Evolutionary conservation across 2,113 vertebrate species (phyloP).

Genomic region (Opisthocomus hoazin): DNA sequence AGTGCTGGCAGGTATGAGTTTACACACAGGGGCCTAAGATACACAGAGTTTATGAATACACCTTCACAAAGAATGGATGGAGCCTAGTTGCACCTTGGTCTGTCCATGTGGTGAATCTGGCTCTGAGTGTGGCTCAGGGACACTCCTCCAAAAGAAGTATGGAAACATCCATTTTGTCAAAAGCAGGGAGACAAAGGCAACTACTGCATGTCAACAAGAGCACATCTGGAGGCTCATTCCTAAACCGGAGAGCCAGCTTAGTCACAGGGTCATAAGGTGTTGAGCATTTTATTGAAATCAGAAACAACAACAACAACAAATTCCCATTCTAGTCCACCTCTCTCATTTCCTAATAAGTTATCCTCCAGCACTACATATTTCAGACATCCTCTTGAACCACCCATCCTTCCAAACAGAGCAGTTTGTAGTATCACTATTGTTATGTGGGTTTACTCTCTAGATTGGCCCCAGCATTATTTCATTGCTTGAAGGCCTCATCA

Average conservation of each 20-base stretch:
- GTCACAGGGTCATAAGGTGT: neutral
- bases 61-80: neutral
- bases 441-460: neutral
- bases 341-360: neutral
- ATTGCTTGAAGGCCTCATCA: neutral
- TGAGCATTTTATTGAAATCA: neutral
- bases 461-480: neutral
- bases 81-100: neutral
- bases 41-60: neutral
- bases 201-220: accelerated
- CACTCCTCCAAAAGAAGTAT: neutral
- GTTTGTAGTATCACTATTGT: neutral
- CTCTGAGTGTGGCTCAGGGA: neutral
- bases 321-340: neutral
- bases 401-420: neutral
- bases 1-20: neutral
- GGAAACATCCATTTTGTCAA: neutral
- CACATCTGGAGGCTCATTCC: neutral
- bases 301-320: neutral
- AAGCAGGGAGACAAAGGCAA: neutral
- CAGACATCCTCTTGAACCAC: neutral
- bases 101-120: neutral
- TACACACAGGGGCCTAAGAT: neutral
- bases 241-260: neutral
- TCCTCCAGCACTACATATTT: neutral